These are phyloP conservation scores for Apis dorsata DNA, from an alignment of 1,140 invertebrate species.

Conservation along the genomic window DNA sequence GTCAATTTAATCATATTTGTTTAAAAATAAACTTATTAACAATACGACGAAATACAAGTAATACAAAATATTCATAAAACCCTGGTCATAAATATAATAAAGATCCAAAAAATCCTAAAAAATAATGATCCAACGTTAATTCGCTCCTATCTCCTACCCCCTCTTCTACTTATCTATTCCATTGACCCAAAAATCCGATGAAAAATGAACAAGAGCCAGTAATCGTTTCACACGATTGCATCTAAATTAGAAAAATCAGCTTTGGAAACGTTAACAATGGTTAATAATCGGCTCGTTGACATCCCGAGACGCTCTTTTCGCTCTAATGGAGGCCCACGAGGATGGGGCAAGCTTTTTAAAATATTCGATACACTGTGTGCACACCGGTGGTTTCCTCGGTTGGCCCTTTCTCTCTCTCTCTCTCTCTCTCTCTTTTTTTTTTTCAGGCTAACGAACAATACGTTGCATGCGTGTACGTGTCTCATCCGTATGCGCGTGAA, in stretches of 20 bases:
- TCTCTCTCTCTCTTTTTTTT: not conserved
- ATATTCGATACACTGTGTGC: slow-evolving; percentile 27
- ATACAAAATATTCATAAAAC: no score
- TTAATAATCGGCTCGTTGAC: slow-evolving; percentile 8
- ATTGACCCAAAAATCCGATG: not conserved
- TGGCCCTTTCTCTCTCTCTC: not conserved
- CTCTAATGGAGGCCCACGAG: not conserved
- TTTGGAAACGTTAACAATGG: not conserved
- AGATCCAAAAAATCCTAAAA: no score
- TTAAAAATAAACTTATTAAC: no score
- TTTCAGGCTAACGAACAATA: slow-evolving; percentile 25
- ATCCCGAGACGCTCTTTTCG: slow-evolving; percentile 16
- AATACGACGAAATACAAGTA: no score
- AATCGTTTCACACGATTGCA: not conserved
- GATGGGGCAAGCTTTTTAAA: not conserved
- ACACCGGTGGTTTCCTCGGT: not conserved
- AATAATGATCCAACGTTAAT: no score
- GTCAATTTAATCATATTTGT: no score
- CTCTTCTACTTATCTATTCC: no score
- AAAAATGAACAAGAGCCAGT: not conserved
- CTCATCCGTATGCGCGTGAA: not conserved
- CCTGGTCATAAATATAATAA: no score
- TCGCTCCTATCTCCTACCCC: no score
- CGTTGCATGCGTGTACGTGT: not conserved
- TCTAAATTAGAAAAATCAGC: not conserved